Evolutionary conservation across 2,113 vertebrate species (phyloP), one percentile per base, ranked within the genome.

Genomic region (Tragelaphus imberbis): DNA sequence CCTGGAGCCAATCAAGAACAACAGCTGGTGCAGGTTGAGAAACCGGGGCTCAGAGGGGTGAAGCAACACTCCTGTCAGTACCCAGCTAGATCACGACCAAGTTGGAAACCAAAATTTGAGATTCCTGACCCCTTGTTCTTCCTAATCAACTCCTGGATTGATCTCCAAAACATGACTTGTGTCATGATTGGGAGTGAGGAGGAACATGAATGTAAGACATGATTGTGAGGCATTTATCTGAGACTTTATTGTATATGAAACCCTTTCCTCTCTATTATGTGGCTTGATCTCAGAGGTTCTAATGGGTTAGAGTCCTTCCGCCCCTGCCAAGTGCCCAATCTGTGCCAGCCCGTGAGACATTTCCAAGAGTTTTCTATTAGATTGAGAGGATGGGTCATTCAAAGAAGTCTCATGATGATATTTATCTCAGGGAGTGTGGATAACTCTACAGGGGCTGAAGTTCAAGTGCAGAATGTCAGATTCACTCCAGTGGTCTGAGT

Each of bases 51-150:
- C 44, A 13, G 47, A 30, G 63, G 58, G 49, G 40, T 6, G 40
- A 33, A 16, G 40, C 4, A 44, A n/a, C 17, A 14, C 0, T 2
- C 14, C 25, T 2, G 2, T 8, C 27, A 12, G 33, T 36, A 33
- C 56, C 55, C 63, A 79, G 58, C 40, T 58, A 3, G 40, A n/a
- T 36, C 44, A 14, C 49, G 87, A 58, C 40, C 1, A 6, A 8
- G 8, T 1, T 49, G 36, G 55, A 17, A 59, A 55, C 6, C 7
- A n/a, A 63, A 47, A 19, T 16, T 4, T 23, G 21, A 44, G 51
- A 23, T 82, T 36, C 63, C 21, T 84, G 56, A 33, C n/a, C 88
- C 10, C 25, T 63, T 2, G 4, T 77, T 93, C 28, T 68, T 36
- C 56, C 65, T 56, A 53, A 33, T 51, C 47, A 81, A 33, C 28